These are phyloP conservation scores for Paelopatides confundens DNA, from an alignment of 53 echinoderm and acorn worm genomes.

Conservation along the genomic window DNA sequence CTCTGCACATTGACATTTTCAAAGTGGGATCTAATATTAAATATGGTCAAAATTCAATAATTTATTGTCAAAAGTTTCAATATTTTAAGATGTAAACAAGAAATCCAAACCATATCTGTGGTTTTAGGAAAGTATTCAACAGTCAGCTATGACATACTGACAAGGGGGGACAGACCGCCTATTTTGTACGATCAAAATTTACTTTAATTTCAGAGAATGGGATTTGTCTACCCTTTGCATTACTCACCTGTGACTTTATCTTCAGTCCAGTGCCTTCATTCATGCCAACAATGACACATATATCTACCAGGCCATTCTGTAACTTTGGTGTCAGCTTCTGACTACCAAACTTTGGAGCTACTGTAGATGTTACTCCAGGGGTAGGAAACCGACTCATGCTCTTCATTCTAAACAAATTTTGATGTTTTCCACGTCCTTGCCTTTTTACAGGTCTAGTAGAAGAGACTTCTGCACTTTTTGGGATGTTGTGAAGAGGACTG, in stretches of 20 bases:
- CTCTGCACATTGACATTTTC: no score
- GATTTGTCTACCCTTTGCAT: no score
- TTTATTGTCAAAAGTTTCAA: no score
- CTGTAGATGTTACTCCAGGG: background rate
- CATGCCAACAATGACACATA: conserved; percentile 90
- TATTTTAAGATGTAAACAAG: no score
- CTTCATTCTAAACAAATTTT: conserved; percentile 42
- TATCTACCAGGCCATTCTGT: conserved; percentile 84
- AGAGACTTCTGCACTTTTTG: background rate
- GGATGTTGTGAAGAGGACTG: conserved; percentile 5
- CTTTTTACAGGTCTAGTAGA: background rate
- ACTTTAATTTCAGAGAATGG: no score
- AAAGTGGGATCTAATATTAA: no score
- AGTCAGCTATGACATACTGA: no score
- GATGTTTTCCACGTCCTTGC: background rate
- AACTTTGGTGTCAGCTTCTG: conserved; percentile 71
- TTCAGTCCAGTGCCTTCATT: conserved; percentile 88
- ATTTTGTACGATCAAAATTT: no score
- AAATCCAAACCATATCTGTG: no score
- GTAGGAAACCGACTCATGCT: conserved; percentile 25
- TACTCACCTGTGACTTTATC: conserved; percentile 61
- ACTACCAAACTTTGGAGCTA: background rate
- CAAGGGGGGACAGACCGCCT: no score
- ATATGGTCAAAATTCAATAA: no score
- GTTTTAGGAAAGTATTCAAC: no score